Base-by-base conservation (phyloP, 2,797 vertebrate species). In the Tiaroga cobitis region DNA sequence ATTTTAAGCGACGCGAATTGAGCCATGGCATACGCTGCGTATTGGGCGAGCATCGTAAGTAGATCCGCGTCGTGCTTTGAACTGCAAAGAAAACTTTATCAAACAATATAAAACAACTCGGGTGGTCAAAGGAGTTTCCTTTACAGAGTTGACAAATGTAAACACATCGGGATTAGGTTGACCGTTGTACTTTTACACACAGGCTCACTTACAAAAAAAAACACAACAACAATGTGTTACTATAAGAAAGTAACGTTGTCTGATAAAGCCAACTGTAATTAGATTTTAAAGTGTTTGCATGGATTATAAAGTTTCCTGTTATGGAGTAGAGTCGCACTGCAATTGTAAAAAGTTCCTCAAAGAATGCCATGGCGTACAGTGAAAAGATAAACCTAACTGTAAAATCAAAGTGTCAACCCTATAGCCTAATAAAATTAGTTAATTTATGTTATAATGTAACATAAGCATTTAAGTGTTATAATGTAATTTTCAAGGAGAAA, bases 1-100 rank as follows among this genome's bases (percentile, higher is more conserved):
- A 49, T 49, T 39, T 74, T 6, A 59, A 19, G 7, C 18, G 32
- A 68, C 78, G 59, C 63, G 1, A 18, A 13, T 70, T 73, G 19
- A 72, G 85, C 26, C 63, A 96, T 96, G 95, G 94, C 95, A 26
- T 95, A 94, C 59, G 94, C 95, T n/a, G 90, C 89, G 0, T 95
- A 89, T 80, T 95, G 93, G 93, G 89, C 8, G 24, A 78, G 6
- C 15, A 24, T 32, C 63, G 95, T 96, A 88, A 96, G 95, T 95
- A 92, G 34, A 82, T 49, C 49, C 26, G 21, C 13, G 3, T 13
- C 8, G 8, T 34, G 26, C n/a, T 41, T 29, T 39, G 13, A 43
- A 13, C 32, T 7, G 9, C 34, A 29, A 2, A 19, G 5, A 10
- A 84, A 80, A 32, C 51, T 49, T 73, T 43, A 8, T 69, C 63